phyloP scores from a whole-genome alignment of 2,888 invertebrate genomes.

The Aleiodes leptofemur region DNA sequence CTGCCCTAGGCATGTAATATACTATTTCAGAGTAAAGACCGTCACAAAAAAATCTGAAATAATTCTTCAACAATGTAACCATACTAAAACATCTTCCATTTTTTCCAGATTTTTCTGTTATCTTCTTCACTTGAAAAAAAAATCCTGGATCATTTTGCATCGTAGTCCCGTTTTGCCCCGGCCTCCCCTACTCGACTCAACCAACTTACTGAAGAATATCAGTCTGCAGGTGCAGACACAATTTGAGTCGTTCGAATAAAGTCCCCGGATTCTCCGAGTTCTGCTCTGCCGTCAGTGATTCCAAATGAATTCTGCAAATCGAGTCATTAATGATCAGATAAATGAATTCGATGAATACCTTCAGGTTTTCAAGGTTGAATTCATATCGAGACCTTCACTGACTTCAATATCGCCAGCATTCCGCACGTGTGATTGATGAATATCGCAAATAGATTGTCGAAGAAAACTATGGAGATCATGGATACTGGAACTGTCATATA shows the following conservation, averaged over 20 bases:
- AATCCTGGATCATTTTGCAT: not conserved
- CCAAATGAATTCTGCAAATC: not conserved
- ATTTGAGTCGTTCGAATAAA: conserved; percentile 1
- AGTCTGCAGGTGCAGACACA: conserved; percentile 1
- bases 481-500: conserved; percentile 48
- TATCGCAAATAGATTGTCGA: conserved; percentile 48
- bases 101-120: too few relatives aligned
- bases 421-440: conserved; percentile 53
- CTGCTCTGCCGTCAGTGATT: not conserved
- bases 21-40: not conserved
- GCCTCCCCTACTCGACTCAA: not conserved
- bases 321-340: too few relatives aligned
- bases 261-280: too few relatives aligned
- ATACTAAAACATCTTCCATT: too few relatives aligned
- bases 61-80: too few relatives aligned
- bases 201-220: not conserved
- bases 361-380: too few relatives aligned
- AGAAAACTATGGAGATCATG: conserved; percentile 33
- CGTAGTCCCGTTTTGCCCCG: too few relatives aligned
- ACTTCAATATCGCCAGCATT: conserved; percentile 51
- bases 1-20: too few relatives aligned
- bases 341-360: too few relatives aligned
- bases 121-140: not conserved
- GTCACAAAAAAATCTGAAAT: not conserved
- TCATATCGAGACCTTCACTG: not conserved